A percentile compares a stretch with the other conserved stretches of the same genome.
These are phyloP conservation scores for Isotomurus palustris DNA, from an alignment of 2,888 invertebrate species.

Conservation along the genomic window DNA sequence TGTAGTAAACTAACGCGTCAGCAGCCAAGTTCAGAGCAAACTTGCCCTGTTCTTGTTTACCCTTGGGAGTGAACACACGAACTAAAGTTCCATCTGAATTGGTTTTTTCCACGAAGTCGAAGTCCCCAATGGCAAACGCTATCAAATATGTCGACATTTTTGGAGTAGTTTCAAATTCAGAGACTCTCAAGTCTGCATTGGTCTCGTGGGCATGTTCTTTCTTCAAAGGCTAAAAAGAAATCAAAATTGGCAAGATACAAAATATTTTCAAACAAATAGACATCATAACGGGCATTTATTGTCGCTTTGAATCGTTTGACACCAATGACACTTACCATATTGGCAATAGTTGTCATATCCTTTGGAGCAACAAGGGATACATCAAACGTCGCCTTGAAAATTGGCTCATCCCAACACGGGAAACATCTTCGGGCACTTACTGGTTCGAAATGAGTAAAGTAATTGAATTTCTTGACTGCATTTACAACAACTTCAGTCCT, in stretches of 20 bases:
- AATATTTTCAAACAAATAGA: not conserved
- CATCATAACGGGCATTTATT: not conserved
- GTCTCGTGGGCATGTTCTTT: conserved; percentile 48
- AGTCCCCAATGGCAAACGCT: conserved; percentile 58
- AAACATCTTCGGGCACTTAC: conserved; percentile 64
- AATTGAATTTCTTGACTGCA: conserved; percentile 75
- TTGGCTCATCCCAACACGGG: conserved; percentile 57
- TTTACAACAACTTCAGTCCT: conserved; percentile 72
- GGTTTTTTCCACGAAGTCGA: conserved; percentile 55
- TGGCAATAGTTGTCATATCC: conserved; percentile 81
- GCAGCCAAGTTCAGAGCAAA: conserved; percentile 56
- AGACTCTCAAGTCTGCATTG: conserved; percentile 54
- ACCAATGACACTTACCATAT: conserved; percentile 72
- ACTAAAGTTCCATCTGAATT: conserved; percentile 51
- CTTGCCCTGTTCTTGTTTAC: conserved; percentile 55
- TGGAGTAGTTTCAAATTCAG: conserved; percentile 64
- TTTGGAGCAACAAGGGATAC: conserved; percentile 77
- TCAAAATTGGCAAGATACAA: not conserved
- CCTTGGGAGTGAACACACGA: conserved; percentile 50
- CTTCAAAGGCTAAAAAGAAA: conserved; percentile 50
- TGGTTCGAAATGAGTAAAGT: conserved; percentile 87
- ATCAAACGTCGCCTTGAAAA: conserved; percentile 92
- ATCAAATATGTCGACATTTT: conserved; percentile 59
- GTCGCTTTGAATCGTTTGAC: not conserved
- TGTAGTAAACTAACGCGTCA: conserved; percentile 57